These are phyloP conservation scores for Laterallus jamaicensis DNA, from an alignment of 2,113 vertebrate genomes.

Conservation along the genomic window DNA sequence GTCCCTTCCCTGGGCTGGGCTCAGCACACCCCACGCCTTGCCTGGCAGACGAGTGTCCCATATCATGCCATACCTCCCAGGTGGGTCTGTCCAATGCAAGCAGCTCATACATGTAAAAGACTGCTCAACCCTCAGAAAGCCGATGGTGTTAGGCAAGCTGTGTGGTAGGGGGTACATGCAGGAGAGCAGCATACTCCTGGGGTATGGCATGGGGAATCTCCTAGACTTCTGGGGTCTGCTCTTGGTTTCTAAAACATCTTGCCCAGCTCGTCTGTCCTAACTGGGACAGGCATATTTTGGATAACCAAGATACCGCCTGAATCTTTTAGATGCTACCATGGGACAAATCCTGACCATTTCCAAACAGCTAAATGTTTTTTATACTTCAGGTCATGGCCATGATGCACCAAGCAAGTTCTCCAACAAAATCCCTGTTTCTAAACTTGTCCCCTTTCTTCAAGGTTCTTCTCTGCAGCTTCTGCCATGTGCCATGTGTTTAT, in stretches of 20 bases:
- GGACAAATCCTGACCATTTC: fast-evolving
- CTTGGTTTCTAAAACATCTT: background rate
- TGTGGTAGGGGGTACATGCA: fast-evolving
- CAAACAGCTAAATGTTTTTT: fast-evolving
- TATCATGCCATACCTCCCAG: no score
- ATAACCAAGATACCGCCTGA: background rate
- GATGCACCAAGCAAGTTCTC: background rate
- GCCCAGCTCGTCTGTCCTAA: background rate
- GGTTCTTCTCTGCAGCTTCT: background rate
- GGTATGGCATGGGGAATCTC: background rate
- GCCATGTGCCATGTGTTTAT: background rate
- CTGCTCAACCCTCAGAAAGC: background rate
- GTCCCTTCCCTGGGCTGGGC: background rate
- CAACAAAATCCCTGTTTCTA: background rate
- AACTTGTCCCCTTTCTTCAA: background rate
- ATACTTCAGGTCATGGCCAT: fast-evolving
- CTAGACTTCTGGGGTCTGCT: background rate
- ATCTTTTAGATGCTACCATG: background rate
- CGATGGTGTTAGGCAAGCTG: background rate
- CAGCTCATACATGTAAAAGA: fast-evolving
- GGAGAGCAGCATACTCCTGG: background rate
- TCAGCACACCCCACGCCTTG: background rate
- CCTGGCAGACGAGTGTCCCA: fast-evolving
- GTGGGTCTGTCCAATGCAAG: background rate
- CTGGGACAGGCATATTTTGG: background rate